Conservation (phyloP, 2,113 vertebrate genomes). For the Genyomyrus donnyi region DNA sequence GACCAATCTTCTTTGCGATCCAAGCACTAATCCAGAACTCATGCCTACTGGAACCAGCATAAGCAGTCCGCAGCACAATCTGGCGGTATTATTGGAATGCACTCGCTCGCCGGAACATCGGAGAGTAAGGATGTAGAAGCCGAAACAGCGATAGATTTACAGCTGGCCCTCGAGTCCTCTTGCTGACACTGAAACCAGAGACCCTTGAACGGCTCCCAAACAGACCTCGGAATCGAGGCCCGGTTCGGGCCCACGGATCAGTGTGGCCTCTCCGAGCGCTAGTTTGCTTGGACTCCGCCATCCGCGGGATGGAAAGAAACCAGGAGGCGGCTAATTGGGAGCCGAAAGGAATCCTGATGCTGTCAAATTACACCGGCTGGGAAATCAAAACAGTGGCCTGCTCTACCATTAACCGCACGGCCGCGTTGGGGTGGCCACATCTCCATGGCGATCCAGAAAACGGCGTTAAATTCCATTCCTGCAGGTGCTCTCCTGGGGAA, state of each 20-base stretch:
- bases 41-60: not conserved
- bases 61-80: not conserved
- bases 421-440: not conserved
- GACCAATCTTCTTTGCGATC: not conserved
- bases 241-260: not conserved
- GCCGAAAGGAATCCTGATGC: not conserved
- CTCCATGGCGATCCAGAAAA: not conserved
- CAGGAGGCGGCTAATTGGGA: constrained; percentile 11
- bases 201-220: not conserved
- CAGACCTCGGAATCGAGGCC: not conserved
- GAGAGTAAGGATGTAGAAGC: not conserved
- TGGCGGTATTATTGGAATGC: not conserved
- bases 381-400: not conserved
- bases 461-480: not conserved
- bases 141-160: not conserved
- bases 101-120: not conserved
- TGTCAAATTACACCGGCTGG: not conserved
- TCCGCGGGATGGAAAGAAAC: not conserved
- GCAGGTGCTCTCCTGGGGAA: not conserved
- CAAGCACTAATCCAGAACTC: not conserved
- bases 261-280: constrained; percentile 4
- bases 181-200: constrained; percentile 5
- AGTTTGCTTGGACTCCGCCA: constrained; percentile 20
- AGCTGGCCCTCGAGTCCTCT: not conserved
- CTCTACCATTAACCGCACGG: not conserved